phyloP scores from a whole-genome alignment of 2,888 invertebrate genomes.

The Hartigia nigra region DNA sequence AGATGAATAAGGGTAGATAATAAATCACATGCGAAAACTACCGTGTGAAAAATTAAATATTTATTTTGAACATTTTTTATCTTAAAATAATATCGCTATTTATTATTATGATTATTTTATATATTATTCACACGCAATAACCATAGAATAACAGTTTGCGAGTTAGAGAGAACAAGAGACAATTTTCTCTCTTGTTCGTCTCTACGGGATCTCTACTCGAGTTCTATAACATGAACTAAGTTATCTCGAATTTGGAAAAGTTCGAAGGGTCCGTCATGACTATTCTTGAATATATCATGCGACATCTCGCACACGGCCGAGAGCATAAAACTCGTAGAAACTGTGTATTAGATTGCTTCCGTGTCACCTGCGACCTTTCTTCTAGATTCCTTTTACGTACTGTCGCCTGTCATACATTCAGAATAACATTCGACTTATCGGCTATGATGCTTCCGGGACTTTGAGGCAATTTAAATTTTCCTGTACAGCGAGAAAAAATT shows the following conservation, averaged over 20 bases:
- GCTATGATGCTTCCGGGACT: not conserved
- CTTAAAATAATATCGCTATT: too few species aligned
- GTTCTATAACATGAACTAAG: not conserved
- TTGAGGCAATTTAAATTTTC: not conserved
- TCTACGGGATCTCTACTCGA: not conserved
- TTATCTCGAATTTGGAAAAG: constrained; percentile 5
- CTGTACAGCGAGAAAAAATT: too few species aligned
- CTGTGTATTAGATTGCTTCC: constrained; percentile 17
- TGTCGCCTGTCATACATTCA: not conserved
- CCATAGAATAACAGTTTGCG: not conserved
- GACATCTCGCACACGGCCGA: not conserved
- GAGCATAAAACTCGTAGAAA: constrained; percentile 11
- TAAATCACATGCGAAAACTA: not conserved
- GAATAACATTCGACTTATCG: not conserved
- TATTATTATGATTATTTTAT: too few species aligned
- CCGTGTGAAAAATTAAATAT: not conserved
- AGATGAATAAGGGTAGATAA: not conserved
- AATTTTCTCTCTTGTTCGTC: not conserved
- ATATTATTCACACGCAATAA: too few species aligned
- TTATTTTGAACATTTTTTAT: not conserved
- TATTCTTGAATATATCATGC: constrained; percentile 10
- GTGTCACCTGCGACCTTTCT: constrained; percentile 19
- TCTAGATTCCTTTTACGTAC: not conserved
- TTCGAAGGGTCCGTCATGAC: not conserved
- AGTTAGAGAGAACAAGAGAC: not conserved